Percentiles rank a stretch among this genome's conserved stretches.
Evolutionary conservation across 2,888 invertebrate genomes (phyloP).

Genomic region (Beris chalybata): DNA sequence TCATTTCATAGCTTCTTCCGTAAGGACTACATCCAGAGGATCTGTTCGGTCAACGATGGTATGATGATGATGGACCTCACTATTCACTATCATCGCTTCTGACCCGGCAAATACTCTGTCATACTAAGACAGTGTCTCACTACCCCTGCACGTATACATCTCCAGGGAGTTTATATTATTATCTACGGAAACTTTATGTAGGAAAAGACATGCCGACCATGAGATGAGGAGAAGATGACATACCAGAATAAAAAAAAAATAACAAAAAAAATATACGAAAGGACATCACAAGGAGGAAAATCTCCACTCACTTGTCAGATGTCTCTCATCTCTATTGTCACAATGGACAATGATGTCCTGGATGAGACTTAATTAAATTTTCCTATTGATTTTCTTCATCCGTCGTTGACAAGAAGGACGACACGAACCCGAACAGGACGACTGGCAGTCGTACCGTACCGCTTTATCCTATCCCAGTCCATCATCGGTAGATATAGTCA

Average conservation of each 20-base stretch:
- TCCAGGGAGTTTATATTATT: constrained; percentile 27
- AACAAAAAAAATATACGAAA: constrained; percentile 2
- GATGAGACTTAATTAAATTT: constrained; percentile 42
- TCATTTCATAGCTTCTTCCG: constrained; percentile 1
- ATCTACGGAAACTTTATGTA: constrained; percentile 24
- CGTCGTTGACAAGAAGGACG: constrained; percentile 32
- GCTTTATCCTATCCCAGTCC: not conserved
- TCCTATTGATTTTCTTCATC: constrained; percentile 41
- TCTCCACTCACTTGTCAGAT: constrained; percentile 40
- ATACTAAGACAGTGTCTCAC: constrained; percentile 29
- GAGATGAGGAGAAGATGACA: constrained; percentile 30
- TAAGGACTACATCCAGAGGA: constrained; percentile 18
- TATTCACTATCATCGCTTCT: constrained; percentile 26
- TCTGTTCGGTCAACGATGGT: constrained; percentile 10
- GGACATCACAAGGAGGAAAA: constrained; percentile 25
- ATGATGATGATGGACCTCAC: constrained; percentile 26
- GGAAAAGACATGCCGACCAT: constrained; percentile 18
- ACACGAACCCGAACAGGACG: constrained; percentile 5
- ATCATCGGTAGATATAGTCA: not conserved
- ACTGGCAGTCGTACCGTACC: not conserved
- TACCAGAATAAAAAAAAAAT: constrained; percentile 24
- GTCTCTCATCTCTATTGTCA: constrained; percentile 40
- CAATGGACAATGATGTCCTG: constrained; percentile 41
- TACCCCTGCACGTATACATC: constrained; percentile 19
- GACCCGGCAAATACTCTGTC: constrained; percentile 31